Evolutionary conservation across 1,140 invertebrate genomes (phyloP), one percentile per base, ranked within the genome.

Genomic region (Eueides isabella): DNA sequence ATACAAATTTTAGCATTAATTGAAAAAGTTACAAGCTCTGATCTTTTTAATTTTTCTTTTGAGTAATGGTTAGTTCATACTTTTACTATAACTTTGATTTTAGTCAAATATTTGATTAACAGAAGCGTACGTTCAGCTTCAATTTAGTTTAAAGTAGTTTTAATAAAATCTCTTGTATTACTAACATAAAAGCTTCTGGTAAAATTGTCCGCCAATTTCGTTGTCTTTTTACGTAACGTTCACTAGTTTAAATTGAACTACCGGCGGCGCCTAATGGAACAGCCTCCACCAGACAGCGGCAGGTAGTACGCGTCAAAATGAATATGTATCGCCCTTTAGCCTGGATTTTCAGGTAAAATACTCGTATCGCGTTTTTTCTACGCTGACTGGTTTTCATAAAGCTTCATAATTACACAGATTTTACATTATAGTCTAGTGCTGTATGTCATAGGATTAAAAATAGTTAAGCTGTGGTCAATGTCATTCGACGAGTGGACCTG

Each of bases 231-330:
- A 71, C 63, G 69, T 71, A 75, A 67, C 63, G 63, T 71, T 71
- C 68, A 64, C 69, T 75, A 75, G 63, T 71, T 75, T 65, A 75
- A 75, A 75, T 71, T 71, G 74, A 75, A 75, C 35, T 62, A 71
- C 68, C 64, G 74, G 48, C 68, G 67, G 29, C 62, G 63, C 55
- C 63, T 71, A 75, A 74, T 74, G 72, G 72, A 74, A 71, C 72
- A 75, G 73, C 73, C 63, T 44, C 63, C 31, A 44, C 44, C 64
- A 62, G 71, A 72, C 71, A 35, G 71, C 23, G 44, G 48, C 55
- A 62, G 68, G 68, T 41, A 70, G 33, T 9, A 68, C 48, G 71
- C 64, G 65, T 72, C 71, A 66, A 62, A 72, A 72, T 72, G 64
- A 72, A 72, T 67, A 72, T 65, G 64, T 61, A 72, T 66, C 64